Evolutionary conservation across 2,888 invertebrate species (phyloP).

Genomic region (Crepidodera aurea): DNA sequence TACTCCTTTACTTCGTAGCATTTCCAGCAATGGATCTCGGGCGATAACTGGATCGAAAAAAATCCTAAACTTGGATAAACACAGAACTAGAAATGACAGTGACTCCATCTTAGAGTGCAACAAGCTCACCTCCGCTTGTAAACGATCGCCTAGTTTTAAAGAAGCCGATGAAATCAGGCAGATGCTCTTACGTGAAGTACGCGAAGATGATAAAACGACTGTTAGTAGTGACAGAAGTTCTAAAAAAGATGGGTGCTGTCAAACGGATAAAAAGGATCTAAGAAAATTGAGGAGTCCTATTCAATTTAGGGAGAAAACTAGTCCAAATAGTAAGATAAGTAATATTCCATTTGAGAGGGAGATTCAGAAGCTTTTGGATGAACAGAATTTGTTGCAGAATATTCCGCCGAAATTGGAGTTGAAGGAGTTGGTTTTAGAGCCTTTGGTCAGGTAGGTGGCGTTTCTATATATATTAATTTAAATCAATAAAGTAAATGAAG

Average conservation of each 20-base stretch:
- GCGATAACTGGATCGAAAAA: constrained; percentile 40
- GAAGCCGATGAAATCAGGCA: constrained; percentile 60
- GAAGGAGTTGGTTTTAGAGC: constrained; percentile 67
- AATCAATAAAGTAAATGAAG: neutral
- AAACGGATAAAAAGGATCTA: constrained; percentile 72
- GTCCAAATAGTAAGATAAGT: constrained; percentile 64
- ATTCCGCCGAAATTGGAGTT: constrained; percentile 69
- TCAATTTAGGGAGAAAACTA: constrained; percentile 48
- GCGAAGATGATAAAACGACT: constrained; percentile 63
- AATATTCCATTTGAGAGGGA: constrained; percentile 79
- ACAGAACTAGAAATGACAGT: constrained; percentile 56
- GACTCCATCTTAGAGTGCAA: constrained; percentile 60
- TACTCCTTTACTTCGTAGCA: constrained; percentile 52
- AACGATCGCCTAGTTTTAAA: constrained; percentile 61
- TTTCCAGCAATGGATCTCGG: constrained; percentile 53
- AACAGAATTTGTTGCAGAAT: constrained; percentile 71
- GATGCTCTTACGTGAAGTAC: constrained; percentile 52
- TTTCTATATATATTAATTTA: neutral
- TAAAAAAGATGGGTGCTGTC: constrained; percentile 71
- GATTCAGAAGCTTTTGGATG: constrained; percentile 79
- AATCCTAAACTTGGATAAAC: constrained; percentile 56
- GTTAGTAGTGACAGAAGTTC: constrained; percentile 65
- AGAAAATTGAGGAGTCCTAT: constrained; percentile 58
- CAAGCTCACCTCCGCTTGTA: constrained; percentile 58
- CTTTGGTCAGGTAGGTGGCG: constrained; percentile 51